phyloP scores from a whole-genome alignment of 2,888 invertebrate species.

The Mesodorylaimus sp. region DNA sequence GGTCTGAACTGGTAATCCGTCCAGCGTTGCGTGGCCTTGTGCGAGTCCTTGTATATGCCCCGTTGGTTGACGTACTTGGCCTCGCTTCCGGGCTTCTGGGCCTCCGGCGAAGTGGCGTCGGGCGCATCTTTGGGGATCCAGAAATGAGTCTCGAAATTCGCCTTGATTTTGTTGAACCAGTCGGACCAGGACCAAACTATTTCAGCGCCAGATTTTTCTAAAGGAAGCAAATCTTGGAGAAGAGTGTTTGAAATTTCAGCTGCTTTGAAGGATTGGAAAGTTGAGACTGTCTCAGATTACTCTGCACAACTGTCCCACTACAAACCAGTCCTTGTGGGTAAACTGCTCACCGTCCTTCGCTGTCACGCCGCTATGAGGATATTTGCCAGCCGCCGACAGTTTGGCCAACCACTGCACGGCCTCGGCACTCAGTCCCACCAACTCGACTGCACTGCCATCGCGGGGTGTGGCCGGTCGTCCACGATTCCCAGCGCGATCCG shows the following conservation, averaged over 20 bases:
- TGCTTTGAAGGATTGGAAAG: no score
- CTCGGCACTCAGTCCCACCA: conserved; percentile 65
- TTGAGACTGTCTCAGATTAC: no score
- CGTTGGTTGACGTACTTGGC: conserved; percentile 59
- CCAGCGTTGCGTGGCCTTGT: conserved; percentile 59
- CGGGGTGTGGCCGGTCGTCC: conserved; percentile 79
- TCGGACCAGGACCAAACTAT: conserved; percentile 45
- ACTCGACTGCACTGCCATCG: conserved; percentile 87
- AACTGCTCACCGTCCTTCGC: conserved; percentile 17
- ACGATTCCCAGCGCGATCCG: conserved; percentile 65
- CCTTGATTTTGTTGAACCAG: conserved; percentile 66
- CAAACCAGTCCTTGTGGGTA: no score
- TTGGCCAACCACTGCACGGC: conserved; percentile 54
- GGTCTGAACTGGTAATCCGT: conserved; percentile 84
- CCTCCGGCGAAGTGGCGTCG: conserved; percentile 20
- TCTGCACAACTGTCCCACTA: no score
- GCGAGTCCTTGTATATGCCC: conserved; percentile 76
- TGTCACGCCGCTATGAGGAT: conserved; percentile 54
- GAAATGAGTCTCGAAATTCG: conserved; percentile 68
- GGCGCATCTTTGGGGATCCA: conserved; percentile 46
- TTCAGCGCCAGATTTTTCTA: no score
- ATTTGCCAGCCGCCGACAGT: conserved; percentile 47
- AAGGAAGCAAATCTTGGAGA: no score
- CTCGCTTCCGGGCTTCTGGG: conserved; percentile 17
- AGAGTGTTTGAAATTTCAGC: no score